Percentiles rank a stretch among this genome's conserved stretches.
Conservation (phyloP, 2,113 vertebrate species). For the Athene cunicularia region DNA sequence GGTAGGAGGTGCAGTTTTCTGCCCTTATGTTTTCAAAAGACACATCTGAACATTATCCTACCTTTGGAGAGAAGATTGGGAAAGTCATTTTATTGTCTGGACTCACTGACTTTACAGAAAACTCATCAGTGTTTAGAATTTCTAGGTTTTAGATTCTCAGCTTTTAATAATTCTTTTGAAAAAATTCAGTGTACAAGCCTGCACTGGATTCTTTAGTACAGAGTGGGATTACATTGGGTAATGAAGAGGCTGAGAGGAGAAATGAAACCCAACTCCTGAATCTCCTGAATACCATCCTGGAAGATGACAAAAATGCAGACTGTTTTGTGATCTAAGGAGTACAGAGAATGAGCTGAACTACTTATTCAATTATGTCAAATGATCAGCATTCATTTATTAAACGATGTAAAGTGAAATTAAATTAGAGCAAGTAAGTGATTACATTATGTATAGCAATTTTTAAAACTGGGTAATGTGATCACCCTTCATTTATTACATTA, state of each 20-base stretch:
- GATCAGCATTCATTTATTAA: conserved; percentile 54
- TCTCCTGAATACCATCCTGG: neutral
- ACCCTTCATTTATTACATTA: conserved; percentile 26
- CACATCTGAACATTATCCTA: neutral
- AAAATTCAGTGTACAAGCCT: neutral
- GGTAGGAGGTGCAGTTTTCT: neutral
- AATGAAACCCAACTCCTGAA: neutral
- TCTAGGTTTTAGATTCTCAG: neutral
- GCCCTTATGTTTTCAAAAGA: neutral
- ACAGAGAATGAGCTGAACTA: neutral
- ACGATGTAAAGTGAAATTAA: conserved; percentile 48
- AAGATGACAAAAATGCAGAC: neutral
- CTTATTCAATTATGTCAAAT: conserved; percentile 52
- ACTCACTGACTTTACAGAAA: neutral
- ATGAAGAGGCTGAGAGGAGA: neutral
- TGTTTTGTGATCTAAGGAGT: neutral
- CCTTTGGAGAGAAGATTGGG: neutral
- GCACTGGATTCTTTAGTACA: neutral
- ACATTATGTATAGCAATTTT: conserved; percentile 41
- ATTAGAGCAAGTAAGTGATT: conserved; percentile 47
- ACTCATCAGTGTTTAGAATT: neutral
- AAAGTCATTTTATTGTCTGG: neutral
- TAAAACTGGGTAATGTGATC: conserved; percentile 19
- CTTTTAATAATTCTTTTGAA: neutral
- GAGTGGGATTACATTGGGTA: neutral